Evolutionary conservation across 2,113 vertebrate genomes (phyloP).

Genomic region (Malurus cyaneus): DNA sequence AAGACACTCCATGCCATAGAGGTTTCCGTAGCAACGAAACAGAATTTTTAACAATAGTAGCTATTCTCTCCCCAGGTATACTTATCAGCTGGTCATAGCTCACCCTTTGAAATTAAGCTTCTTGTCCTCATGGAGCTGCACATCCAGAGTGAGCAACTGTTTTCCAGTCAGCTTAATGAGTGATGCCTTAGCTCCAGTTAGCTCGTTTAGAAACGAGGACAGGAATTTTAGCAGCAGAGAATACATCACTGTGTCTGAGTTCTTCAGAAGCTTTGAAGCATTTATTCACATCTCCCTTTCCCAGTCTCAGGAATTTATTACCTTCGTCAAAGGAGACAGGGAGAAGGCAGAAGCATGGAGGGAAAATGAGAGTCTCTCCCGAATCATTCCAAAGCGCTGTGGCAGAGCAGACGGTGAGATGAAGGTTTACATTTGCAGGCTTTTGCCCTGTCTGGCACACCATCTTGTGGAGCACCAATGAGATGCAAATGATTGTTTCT

Average conservation of each 20-base stretch:
- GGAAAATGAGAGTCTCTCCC: background rate
- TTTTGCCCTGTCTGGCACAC: background rate
- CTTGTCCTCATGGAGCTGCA: background rate
- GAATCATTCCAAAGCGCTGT: background rate
- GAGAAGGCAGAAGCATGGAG: background rate
- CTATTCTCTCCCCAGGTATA: slow-evolving; percentile 17
- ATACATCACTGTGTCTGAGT: background rate
- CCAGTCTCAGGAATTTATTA: background rate
- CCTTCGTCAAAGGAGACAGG: background rate
- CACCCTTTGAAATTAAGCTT: background rate
- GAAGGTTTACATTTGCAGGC: background rate
- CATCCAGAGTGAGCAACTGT: background rate
- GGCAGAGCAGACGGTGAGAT: background rate
- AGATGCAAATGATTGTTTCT: background rate
- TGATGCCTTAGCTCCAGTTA: background rate
- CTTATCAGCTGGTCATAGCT: background rate
- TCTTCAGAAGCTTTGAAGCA: background rate
- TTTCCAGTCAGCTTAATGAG: background rate
- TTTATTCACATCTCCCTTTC: background rate
- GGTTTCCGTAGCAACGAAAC: slow-evolving; percentile 57
- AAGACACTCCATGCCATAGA: background rate
- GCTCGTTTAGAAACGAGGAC: background rate
- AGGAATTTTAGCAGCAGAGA: background rate
- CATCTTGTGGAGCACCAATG: background rate
- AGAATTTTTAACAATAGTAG: slow-evolving; percentile 3